Conservation (phyloP, 2,797 vertebrate species). For the Crenuchus spilurus region DNA sequence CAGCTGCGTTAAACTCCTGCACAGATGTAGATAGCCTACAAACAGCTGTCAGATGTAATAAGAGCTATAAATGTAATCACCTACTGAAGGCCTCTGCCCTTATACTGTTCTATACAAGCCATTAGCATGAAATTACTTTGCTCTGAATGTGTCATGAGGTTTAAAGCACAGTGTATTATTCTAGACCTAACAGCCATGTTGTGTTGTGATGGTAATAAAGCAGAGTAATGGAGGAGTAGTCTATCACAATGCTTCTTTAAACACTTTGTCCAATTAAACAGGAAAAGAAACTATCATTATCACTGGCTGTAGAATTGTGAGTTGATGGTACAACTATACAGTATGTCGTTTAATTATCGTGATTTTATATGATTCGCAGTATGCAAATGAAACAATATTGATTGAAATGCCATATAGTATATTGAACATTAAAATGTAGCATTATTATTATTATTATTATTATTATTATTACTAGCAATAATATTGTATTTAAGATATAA, state of each 20-base stretch:
- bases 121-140: neutral
- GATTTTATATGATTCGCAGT: too few species aligned
- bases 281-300: neutral
- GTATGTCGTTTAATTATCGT: too few species aligned
- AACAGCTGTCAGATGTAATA: conserved; percentile 11
- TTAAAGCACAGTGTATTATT: neutral
- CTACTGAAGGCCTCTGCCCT: neutral
- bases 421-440: too few species aligned
- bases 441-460: too few species aligned
- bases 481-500: too few species aligned
- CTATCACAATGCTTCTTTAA: neutral
- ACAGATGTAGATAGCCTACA: neutral
- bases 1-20: neutral
- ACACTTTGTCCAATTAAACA: neutral
- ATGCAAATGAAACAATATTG: too few species aligned
- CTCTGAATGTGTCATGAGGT: neutral
- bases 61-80: conserved; percentile 8
- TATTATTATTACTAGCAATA: too few species aligned
- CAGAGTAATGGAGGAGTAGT: neutral
- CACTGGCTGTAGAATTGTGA: too few species aligned
- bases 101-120: neutral
- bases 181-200: neutral
- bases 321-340: too few species aligned
- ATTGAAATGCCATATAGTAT: too few species aligned
- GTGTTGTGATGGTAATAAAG: neutral